These are phyloP conservation scores for Peromyscus polionotus DNA, from an alignment of 2,113 vertebrate genomes.

Conservation along the genomic window DNA sequence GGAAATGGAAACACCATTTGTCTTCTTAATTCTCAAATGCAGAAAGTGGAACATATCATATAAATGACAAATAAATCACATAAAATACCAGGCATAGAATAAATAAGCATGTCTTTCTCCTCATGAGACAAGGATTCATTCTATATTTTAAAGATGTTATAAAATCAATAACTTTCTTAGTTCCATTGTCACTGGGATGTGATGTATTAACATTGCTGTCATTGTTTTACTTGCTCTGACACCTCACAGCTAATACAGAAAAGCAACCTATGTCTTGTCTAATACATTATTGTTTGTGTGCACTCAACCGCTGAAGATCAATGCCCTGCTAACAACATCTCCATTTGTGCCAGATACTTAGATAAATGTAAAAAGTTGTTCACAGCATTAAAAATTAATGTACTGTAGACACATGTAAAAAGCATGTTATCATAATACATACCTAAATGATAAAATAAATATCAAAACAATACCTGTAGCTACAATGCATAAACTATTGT, in stretches of 20 bases:
- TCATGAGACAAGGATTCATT: constrained; percentile 77
- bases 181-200: constrained; percentile 77
- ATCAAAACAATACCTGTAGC: not conserved
- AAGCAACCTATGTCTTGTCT: constrained; percentile 56
- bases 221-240: constrained; percentile 64
- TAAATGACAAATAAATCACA: constrained; percentile 75
- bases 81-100: constrained; percentile 75
- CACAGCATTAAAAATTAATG: not conserved
- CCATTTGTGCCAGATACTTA: not conserved
- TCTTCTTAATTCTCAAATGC: constrained; percentile 26
- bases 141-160: constrained; percentile 70
- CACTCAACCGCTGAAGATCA: not conserved
- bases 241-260: constrained; percentile 58
- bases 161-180: constrained; percentile 82
- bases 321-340: not conserved
- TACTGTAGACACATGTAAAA: not conserved
- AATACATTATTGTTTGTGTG: not conserved
- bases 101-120: constrained; percentile 69
- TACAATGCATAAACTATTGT: not conserved
- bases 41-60: constrained; percentile 69
- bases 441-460: not conserved
- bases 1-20: not conserved
- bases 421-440: not conserved
- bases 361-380: not conserved
- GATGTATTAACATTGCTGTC: constrained; percentile 73